These are phyloP conservation scores for Gobionotothen gibberifrons DNA, from an alignment of 2,797 vertebrate genomes.

Conservation along the genomic window DNA sequence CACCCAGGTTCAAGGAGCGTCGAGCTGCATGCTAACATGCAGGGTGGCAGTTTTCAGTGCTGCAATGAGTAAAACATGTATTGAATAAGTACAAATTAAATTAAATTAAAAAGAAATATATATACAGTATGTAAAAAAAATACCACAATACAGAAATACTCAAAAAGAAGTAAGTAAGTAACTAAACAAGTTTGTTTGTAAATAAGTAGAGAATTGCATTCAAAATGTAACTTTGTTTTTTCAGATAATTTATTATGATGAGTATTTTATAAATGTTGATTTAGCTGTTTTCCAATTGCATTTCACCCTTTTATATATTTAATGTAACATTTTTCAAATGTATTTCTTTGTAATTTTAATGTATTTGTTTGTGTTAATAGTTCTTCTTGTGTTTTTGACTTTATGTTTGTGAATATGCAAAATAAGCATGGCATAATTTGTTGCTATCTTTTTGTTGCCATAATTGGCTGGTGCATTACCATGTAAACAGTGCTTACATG, in stretches of 20 bases:
- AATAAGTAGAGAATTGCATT: not conserved
- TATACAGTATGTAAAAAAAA: not conserved
- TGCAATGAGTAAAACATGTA: not conserved
- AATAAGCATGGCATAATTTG: not conserved
- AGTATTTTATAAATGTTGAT: too few relatives aligned
- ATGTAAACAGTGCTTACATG: too few relatives aligned
- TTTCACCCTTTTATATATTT: too few relatives aligned
- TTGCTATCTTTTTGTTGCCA: too few relatives aligned
- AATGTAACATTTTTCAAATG: too few relatives aligned
- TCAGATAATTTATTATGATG: too few relatives aligned
- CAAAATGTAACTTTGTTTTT: not conserved
- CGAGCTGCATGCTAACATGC: not conserved
- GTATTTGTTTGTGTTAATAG: not conserved
- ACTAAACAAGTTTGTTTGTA: too few relatives aligned
- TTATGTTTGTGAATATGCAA: not conserved
- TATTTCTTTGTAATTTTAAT: too few relatives aligned
- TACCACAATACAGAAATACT: not conserved
- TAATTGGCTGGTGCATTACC: too few relatives aligned
- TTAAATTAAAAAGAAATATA: too few relatives aligned
- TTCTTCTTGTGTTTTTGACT: not conserved
- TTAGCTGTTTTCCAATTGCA: too few relatives aligned
- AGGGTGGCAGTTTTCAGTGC: not conserved
- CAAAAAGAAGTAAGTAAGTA: not conserved
- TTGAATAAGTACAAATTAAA: too few relatives aligned
- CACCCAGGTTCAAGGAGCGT: not conserved